Conservation (phyloP, 1,140 invertebrate genomes). For the Phortica variegata region DNA sequence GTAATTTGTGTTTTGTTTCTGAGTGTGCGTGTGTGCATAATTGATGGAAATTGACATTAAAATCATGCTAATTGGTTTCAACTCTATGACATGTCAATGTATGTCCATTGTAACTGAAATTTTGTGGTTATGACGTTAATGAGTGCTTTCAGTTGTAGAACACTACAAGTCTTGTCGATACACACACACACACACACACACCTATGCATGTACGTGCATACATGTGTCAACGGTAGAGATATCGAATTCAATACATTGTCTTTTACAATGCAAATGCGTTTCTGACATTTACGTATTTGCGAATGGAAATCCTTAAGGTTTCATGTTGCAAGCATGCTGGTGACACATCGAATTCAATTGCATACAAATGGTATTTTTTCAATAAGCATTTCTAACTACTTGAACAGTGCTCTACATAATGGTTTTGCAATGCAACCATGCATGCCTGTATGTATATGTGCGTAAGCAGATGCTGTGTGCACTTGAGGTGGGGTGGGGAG, state of each 20-base stretch:
- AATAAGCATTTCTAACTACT: constrained; percentile 35
- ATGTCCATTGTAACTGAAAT: constrained; percentile 8
- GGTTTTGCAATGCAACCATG: not conserved
- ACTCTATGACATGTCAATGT: constrained; percentile 35
- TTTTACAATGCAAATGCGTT: too few species aligned
- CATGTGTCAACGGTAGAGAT: too few species aligned
- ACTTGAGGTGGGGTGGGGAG: too few species aligned
- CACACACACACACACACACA: too few species aligned
- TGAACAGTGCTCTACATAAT: constrained; percentile 2
- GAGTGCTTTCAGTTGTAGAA: constrained; percentile 21
- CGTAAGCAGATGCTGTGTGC: constrained; percentile 2
- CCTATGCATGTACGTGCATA: too few species aligned
- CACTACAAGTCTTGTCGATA: not conserved
- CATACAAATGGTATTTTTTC: constrained; percentile 51
- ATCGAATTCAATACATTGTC: too few species aligned
- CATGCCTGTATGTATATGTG: not conserved
- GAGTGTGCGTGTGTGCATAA: constrained; percentile 14
- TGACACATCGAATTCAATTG: constrained; percentile 52
- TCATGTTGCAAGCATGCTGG: constrained; percentile 41
- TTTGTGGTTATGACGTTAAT: constrained; percentile 41
- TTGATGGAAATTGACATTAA: constrained; percentile 24
- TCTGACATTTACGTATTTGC: too few species aligned
- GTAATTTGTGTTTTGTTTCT: too few species aligned
- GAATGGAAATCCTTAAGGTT: too few species aligned
- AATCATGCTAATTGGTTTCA: constrained; percentile 3